Evolutionary conservation across 2,113 vertebrate species (phyloP), one percentile per base, ranked within the genome.

Genomic region (Corvus cornix): DNA sequence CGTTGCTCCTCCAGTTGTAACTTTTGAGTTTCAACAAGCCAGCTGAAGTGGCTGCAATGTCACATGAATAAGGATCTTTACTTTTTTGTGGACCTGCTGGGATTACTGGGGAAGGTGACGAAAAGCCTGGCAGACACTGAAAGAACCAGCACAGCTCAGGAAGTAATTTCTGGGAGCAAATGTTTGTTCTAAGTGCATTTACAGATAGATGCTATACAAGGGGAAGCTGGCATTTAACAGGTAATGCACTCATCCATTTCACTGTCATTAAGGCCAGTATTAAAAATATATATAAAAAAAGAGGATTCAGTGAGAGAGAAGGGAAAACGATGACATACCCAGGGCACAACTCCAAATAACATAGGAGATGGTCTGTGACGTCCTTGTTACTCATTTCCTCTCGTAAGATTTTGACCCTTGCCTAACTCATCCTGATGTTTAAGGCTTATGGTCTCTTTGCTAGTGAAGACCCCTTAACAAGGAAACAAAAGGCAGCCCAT

Each of bases 111-210:
- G 79, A 93, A 43, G 22, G 77, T 43, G 33, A 84, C n/a, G 37
- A 87, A 83, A 95, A 94, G 69, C 35, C 68, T 81, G 56, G 75
- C 63, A 95, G 63, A 74, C 12, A 6, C 44, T 70, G 85, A 86
- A 68, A 85, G 95, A 84, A 13, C 0, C 39, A 92, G 64, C 55
- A n/a, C 18, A 58, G 85, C 85, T 88, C 95, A 95, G 81, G 59
- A 91, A 89, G 87, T 48, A 1, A 86, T 86, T 87, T 94, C 28
- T 75, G 85, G 75, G 60, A 93, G 92, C 89, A 96, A 52, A 92
- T 52, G 83, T 88, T 82, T 83, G 55, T 23, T 96, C 78, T 93
- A 97, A 96, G 53, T 37, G 59, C 87, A 85, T 87, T 93, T 90
- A 59, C 37, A 97, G 80, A 94, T 56, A 82, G 82, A 75, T 93